Evolutionary conservation across 2,797 vertebrate genomes (phyloP), one percentile per base, ranked within the genome.

Genomic region (Coracias cyanogaster): DNA sequence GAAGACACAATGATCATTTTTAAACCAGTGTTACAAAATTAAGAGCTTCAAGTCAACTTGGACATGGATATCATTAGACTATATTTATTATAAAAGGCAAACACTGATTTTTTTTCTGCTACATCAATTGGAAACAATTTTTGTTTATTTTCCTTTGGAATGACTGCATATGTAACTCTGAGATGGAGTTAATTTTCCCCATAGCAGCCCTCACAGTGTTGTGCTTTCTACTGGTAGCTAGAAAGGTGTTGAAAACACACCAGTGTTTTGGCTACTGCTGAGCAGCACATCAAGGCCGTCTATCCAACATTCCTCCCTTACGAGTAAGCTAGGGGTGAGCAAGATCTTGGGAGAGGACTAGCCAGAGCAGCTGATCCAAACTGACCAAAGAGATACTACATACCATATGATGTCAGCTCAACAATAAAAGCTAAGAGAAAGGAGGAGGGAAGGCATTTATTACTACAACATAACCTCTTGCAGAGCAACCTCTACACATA

Each of bases 1-100:
- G 48, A 82, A 87, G 58, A 94, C 29, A 94, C 29, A 89, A 71
- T 80, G 61, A 86, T 64, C 6, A 49, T 79, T 91, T 88, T 86
- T 43, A 94, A 93, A 60, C 18, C 12, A 79, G 4, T 51, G 15
- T 54, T 58, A 80, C 9, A 74, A 94, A 94, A 83, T 64, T 64
- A 37, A 86, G 35, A 87, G 20, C 76, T 88, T 81, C 16, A 55
- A 90, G 39, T 12, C 61, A 93, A 79, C 86, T 31, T 69, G 28
- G 16, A 72, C 41, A 46, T 82, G 49, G 65, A 37, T 80, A 61
- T 55, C 71, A 58, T 79, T 65, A 73, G 58, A 62, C 33, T 55
- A 2, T 43, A 31, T 69, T 89, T 90, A n/a, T 64, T 62, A 37
- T 45, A 70, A 79, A 83, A 76, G n/a, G 41, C 12, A 89, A 93